A percentile compares a stretch with the other conserved stretches of the same genome.
phyloP scores from a whole-genome alignment of 2,113 vertebrate species.

The Drymodes brunneopygia region DNA sequence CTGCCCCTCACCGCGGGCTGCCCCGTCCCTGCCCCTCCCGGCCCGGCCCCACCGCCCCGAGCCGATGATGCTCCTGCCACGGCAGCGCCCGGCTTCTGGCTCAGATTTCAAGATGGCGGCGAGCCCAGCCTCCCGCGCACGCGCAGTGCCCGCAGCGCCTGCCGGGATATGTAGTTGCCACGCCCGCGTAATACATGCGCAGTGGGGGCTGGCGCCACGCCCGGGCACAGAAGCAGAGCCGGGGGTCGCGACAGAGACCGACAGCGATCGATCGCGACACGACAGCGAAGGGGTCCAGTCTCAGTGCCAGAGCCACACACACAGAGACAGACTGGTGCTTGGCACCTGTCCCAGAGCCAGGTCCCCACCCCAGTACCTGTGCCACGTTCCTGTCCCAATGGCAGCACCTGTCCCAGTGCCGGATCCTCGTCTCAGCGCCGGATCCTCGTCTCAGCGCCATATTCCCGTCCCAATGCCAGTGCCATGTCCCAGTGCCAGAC shows the following conservation, averaged over 20 bases:
- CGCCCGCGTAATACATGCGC: rapidly evolving
- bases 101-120: conserved; percentile 77
- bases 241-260: not conserved
- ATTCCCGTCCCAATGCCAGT: not conserved
- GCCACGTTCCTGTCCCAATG: not conserved
- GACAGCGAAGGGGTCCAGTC: not conserved
- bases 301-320: not conserved
- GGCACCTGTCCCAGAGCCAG: not conserved
- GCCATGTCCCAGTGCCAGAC: not conserved
- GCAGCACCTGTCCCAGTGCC: not conserved
- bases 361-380: not conserved
- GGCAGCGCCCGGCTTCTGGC: not conserved
- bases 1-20: not conserved
- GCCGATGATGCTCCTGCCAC: not conserved
- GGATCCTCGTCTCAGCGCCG: no score
- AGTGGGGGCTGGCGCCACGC: rapidly evolving
- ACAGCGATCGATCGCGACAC: not conserved
- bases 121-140: rapidly evolving
- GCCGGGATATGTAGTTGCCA: conserved; percentile 49
- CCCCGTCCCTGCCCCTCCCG: not conserved
- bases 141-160: rapidly evolving
- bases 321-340: not conserved
- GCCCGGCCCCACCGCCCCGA: not conserved
- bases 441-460: no score
- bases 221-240: rapidly evolving